phyloP scores from a whole-genome alignment of 2,888 invertebrate genomes.

The Micoletzkya japonica region DNA sequence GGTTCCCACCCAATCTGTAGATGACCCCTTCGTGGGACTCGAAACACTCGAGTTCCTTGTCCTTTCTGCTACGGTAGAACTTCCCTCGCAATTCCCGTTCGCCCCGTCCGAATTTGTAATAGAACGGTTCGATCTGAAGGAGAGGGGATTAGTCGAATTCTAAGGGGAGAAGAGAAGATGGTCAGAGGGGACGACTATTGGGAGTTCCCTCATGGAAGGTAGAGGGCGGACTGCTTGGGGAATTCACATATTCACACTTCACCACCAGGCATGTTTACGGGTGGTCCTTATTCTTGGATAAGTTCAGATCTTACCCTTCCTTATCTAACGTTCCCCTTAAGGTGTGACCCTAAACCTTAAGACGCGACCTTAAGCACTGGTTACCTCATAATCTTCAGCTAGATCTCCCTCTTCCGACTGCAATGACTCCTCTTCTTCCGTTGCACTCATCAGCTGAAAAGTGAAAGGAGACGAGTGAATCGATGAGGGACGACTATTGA shows the following conservation, averaged over 20 bases:
- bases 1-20: not conserved
- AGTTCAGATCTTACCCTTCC: too few relatives aligned
- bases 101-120: not conserved
- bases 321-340: too few relatives aligned
- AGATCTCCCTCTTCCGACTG: not conserved
- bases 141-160: not conserved
- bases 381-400: not conserved
- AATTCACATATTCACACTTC: too few relatives aligned
- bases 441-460: slow-evolving; percentile 4
- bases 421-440: not conserved
- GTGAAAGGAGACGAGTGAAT: not conserved
- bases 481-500: not conserved
- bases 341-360: too few relatives aligned
- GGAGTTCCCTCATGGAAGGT: too few relatives aligned
- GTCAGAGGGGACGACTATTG: too few relatives aligned
- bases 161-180: slow-evolving; percentile 1
- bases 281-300: too few relatives aligned
- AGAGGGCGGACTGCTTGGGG: too few relatives aligned
- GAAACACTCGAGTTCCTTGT: slow-evolving; percentile 5
- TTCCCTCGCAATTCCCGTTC: not conserved
- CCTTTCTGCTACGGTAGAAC: not conserved
- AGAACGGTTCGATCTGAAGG: slow-evolving; percentile 8
- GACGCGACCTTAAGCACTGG: too few relatives aligned
- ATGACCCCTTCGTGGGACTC: not conserved
- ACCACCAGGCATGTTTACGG: too few relatives aligned